These are phyloP conservation scores for Pristionchus mayeri DNA, from an alignment of 2,888 invertebrate genomes.

Conservation along the genomic window DNA sequence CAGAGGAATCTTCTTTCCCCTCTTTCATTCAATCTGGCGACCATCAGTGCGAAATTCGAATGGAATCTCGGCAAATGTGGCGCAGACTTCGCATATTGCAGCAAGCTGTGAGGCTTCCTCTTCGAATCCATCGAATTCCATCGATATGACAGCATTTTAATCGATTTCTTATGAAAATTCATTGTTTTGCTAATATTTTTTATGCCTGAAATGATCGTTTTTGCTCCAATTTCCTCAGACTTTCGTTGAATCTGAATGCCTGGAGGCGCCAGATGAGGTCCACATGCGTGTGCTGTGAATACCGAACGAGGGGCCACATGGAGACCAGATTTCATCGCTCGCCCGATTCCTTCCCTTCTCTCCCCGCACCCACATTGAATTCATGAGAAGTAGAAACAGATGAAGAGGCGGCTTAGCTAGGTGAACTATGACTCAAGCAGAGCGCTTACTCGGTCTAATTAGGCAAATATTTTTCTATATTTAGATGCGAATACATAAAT, in stretches of 20 bases:
- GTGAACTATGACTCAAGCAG: no score
- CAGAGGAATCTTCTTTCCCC: no score
- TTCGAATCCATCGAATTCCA: no score
- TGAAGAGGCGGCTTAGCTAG: background rate
- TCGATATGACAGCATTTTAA: background rate
- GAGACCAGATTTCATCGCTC: constrained; percentile 25
- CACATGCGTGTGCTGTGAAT: constrained; percentile 11
- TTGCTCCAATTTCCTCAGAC: no score
- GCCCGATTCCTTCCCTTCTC: background rate
- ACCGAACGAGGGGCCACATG: constrained; percentile 45
- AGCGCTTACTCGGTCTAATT: no score
- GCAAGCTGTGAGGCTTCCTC: background rate
- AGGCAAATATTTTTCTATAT: no score
- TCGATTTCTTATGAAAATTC: background rate
- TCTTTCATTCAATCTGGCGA: constrained; percentile 14
- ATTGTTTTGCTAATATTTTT: no score
- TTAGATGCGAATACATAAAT: no score
- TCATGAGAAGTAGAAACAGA: constrained; percentile 45
- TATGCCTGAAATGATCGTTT: no score
- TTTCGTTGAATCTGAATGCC: no score
- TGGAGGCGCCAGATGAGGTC: constrained; percentile 20
- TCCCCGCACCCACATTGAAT: background rate
- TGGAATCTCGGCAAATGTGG: constrained; percentile 12
- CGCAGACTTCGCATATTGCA: background rate
- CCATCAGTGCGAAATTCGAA: background rate